A percentile compares a stretch with the other conserved stretches of the same genome.
Evolutionary conservation across 2,888 invertebrate species (phyloP).

Genomic region (Patella ulyssiponensis): DNA sequence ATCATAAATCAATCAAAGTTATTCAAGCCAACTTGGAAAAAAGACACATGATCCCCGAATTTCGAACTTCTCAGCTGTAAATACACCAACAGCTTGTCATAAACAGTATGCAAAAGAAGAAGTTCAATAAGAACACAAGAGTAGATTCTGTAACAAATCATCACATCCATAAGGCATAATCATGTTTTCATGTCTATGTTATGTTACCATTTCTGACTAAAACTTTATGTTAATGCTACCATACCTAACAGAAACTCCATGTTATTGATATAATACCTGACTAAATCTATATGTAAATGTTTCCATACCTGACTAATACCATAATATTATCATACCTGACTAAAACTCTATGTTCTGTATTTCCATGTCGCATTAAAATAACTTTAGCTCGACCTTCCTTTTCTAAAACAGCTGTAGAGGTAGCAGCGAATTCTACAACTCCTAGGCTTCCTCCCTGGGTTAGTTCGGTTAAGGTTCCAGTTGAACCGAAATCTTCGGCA

Average conservation of each 20-base stretch:
- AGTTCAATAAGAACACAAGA: too few species aligned
- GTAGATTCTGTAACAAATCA: too few species aligned
- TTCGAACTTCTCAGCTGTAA: background rate
- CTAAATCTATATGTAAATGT: constrained; percentile 61
- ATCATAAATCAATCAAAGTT: background rate
- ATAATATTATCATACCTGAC: constrained; percentile 69
- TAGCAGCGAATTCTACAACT: constrained; percentile 75
- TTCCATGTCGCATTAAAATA: constrained; percentile 74
- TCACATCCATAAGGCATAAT: too few species aligned
- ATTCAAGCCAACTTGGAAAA: background rate
- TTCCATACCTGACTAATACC: background rate
- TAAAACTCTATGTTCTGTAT: constrained; percentile 71
- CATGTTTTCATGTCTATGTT: background rate
- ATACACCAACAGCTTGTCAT: background rate
- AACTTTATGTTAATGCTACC: background rate
- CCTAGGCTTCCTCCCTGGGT: constrained; percentile 71
- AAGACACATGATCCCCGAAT: background rate
- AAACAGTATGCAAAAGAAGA: background rate
- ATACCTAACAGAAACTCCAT: background rate
- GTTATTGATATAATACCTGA: constrained; percentile 67
- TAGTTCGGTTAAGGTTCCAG: constrained; percentile 43
- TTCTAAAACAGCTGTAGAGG: constrained; percentile 75
- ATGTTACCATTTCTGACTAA: background rate
- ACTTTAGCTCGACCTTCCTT: constrained; percentile 70
- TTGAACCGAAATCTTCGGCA: constrained; percentile 43